Conservation (phyloP, 2,797 vertebrate species). For the Myiotriccus ornatus region DNA sequence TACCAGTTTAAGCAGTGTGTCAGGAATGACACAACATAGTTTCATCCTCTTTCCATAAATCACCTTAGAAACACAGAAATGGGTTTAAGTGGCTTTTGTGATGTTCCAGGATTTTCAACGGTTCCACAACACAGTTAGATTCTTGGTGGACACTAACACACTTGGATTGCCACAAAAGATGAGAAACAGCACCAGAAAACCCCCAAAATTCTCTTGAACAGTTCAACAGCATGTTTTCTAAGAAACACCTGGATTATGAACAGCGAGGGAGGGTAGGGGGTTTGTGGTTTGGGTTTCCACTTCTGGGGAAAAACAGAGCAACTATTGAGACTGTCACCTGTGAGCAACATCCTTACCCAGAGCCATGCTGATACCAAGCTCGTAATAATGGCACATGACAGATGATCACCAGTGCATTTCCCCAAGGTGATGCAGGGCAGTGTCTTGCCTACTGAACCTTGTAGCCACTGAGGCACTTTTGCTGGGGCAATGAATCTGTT, state of each 20-base stretch:
- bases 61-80: neutral
- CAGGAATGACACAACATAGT: fast-evolving
- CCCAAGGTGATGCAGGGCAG: neutral
- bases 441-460: neutral
- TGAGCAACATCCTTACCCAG: neutral
- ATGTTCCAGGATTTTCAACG: neutral
- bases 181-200: neutral
- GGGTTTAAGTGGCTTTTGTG: neutral
- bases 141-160: neutral
- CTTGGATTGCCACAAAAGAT: neutral
- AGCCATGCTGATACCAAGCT: neutral
- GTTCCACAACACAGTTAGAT: neutral
- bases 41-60: neutral
- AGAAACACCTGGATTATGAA: neutral
- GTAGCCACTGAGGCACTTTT: neutral
- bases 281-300: neutral
- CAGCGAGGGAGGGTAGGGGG: neutral
- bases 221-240: neutral
- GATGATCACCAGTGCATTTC: fast-evolving
- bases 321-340: neutral
- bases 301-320: neutral
- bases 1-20: neutral
- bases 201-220: neutral
- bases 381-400: neutral
- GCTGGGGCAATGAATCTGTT: neutral